Evolutionary conservation across 2,113 vertebrate genomes (phyloP), one percentile per base, ranked within the genome.

Genomic region (Erpornis zantholeuca): DNA sequence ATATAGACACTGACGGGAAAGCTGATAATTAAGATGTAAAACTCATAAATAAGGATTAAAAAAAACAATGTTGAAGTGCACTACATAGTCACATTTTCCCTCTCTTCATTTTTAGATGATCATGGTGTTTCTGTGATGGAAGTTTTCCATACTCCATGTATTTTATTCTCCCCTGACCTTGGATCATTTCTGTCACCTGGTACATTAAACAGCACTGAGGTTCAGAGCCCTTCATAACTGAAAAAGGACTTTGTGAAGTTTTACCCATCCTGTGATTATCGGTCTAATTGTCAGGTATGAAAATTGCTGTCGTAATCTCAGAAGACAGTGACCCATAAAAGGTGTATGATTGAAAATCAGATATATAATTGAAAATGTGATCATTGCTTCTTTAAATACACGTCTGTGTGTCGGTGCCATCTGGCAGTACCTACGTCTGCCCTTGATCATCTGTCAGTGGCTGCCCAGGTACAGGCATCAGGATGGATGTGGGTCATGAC

Each of bases 281-380:
- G 49, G 1, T 79, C 36, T 85, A 7, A 88, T 82, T n/a, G 53
- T 69, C 45, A 57, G 40, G 53, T 53, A 24, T 93, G 86, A 65
- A 89, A 95, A 87, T 90, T 40, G 4, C 52, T 60, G 19, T 42
- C 66, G 28, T 75, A 88, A 78, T 86, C 65, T 90, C 64, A 60
- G 88, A 76, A 94, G 88, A 76, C 65, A 69, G 61, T 91, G 86
- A 76, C 72, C 77, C 35, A 53, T 88, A 76, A 72, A 91, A 87
- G 57, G 16, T 19, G 40, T 45, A 15, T 25, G 75, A 64, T 52
- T 82, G 87, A 68, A 85, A 93, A 82, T 64, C 22, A 13, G 66
- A 10, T 65, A 35, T 45, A 29, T 82, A 88, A 80, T 65, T 87
- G 82, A 49, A 72, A 88, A 52, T 11, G 61, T 54, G 45, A 33